Evolutionary conservation across 2,888 invertebrate species (phyloP).

Genomic region (Altica lythri): DNA sequence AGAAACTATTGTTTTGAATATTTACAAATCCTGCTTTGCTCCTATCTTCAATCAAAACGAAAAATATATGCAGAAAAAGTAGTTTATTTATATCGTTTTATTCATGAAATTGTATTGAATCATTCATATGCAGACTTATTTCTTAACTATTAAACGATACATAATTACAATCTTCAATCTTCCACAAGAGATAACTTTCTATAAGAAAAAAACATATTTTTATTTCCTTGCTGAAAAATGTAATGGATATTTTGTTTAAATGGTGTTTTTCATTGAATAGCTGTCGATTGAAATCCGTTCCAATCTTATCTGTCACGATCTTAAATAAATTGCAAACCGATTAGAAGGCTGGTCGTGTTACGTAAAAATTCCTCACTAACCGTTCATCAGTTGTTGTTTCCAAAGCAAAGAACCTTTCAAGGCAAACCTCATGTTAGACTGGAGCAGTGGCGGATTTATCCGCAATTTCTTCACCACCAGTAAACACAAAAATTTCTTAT

Average conservation of each 20-base stretch:
- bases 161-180: background rate
- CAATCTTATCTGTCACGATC: conserved; percentile 26
- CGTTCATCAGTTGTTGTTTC: conserved; percentile 26
- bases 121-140: no score
- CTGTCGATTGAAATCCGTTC: conserved; percentile 9
- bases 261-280: conserved; percentile 2
- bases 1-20: background rate
- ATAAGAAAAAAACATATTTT: no score
- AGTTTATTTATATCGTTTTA: no score
- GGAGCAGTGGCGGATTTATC: conserved; percentile 11
- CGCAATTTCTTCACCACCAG: background rate
- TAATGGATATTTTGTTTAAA: conserved; percentile 2
- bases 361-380: conserved; percentile 29
- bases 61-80: no score
- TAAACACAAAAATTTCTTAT: no score
- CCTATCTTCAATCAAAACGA: no score
- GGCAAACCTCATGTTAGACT: conserved; percentile 26
- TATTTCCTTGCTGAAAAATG: conserved; percentile 3
- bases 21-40: background rate
- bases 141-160: background rate
- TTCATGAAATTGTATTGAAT: no score
- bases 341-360: conserved; percentile 25
- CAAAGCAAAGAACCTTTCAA: conserved; percentile 31
- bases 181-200: background rate
- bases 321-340: conserved; percentile 21